Conservation (phyloP, 2,888 invertebrate species). For the Chloroclysta siterata region DNA sequence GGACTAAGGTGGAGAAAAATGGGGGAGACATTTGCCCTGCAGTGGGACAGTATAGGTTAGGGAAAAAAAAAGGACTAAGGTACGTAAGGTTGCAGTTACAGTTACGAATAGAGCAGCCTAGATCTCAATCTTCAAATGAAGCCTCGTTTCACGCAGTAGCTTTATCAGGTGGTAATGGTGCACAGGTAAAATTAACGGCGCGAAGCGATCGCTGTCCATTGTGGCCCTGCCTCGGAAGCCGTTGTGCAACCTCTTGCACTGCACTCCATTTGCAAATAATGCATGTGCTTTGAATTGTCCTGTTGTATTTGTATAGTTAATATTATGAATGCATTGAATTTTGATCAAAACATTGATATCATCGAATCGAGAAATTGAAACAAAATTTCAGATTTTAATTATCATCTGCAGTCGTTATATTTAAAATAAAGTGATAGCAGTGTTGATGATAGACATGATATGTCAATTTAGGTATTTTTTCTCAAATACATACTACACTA, state of each 20-base stretch:
- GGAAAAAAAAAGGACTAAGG: no score
- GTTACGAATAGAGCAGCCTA: background rate
- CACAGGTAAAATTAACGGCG: conserved; percentile 42
- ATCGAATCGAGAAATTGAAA: no score
- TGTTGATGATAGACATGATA: no score
- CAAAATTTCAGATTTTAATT: no score
- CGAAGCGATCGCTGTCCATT: conserved; percentile 44
- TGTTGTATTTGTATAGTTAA: conserved; percentile 1
- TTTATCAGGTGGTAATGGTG: conserved; percentile 39
- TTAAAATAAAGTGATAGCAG: no score
- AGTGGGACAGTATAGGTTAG: no score
- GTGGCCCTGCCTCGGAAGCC: conserved; percentile 35
- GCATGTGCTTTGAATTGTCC: conserved; percentile 28
- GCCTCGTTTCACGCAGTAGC: conserved; percentile 24
- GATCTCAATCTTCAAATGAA: conserved; percentile 20
- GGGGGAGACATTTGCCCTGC: no score
- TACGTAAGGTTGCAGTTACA: background rate
- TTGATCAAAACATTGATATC: background rate
- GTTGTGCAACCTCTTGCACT: conserved; percentile 33
- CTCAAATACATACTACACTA: no score
- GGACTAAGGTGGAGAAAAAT: no score
- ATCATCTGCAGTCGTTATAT: no score
- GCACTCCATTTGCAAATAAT: conserved; percentile 36
- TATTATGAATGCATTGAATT: background rate
- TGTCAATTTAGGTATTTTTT: no score